Evolutionary conservation across 2,113 vertebrate genomes (phyloP).

Genomic region (Drymodes brunneopygia): DNA sequence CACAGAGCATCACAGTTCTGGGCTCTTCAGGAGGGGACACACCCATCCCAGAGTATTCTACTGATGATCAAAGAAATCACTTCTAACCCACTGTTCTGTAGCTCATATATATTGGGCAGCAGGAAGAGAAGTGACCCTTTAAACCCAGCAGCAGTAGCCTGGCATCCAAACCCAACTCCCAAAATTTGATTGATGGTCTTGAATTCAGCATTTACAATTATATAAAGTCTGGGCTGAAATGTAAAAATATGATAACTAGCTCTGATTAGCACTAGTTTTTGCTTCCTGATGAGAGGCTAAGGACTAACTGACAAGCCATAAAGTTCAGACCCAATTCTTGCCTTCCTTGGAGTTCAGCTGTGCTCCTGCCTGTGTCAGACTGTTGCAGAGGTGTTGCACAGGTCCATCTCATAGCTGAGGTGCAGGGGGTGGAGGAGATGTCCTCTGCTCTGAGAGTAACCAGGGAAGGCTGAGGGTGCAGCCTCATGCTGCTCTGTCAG

Average conservation of each 20-base stretch:
- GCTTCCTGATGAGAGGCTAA: neutral
- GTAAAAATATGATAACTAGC: neutral
- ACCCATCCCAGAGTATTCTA: neutral
- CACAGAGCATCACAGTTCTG: neutral
- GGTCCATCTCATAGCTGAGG: neutral
- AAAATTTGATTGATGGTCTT: neutral
- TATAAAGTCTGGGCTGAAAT: neutral
- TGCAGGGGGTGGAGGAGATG: fast-evolving
- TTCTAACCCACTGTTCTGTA: neutral
- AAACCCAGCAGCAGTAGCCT: neutral
- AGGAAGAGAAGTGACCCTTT: neutral
- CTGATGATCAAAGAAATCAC: neutral
- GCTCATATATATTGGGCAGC: neutral
- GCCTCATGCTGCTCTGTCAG: neutral
- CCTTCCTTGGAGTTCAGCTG: neutral
- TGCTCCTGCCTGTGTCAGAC: neutral
- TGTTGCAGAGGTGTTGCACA: neutral
- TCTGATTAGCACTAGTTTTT: neutral
- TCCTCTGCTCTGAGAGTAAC: neutral
- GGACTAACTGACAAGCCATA: neutral
- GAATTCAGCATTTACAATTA: neutral
- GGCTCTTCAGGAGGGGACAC: neutral
- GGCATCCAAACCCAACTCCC: neutral
- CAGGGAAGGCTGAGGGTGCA: neutral
- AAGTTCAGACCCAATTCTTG: neutral